phyloP scores from a whole-genome alignment of 1,140 invertebrate species.

The Antheraea mylitta region DNA sequence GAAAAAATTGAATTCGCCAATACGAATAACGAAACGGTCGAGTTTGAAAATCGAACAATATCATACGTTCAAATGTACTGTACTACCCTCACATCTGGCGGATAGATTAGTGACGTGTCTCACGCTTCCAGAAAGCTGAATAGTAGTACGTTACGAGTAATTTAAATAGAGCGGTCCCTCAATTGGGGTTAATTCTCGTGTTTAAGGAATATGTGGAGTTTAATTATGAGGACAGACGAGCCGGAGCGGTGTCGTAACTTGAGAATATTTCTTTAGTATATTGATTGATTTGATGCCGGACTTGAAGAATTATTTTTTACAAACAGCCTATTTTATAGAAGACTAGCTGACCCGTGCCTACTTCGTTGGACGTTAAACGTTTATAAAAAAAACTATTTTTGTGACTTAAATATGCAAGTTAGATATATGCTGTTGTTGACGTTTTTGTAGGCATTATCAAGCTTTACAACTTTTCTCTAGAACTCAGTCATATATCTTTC shows the following conservation, averaged over 20 bases:
- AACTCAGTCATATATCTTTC: too few relatives aligned
- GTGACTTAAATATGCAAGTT: too few relatives aligned
- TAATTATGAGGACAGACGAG: constrained; percentile 56
- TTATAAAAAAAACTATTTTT: too few relatives aligned
- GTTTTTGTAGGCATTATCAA: too few relatives aligned
- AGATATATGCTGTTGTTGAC: too few relatives aligned
- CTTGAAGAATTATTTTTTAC: too few relatives aligned
- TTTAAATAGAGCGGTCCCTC: constrained; percentile 77
- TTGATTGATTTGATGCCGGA: constrained; percentile 17
- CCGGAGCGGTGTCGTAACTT: constrained; percentile 20
- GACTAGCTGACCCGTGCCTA: too few relatives aligned
- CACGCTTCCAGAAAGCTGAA: constrained; percentile 73
- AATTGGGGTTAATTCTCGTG: constrained; percentile 77
- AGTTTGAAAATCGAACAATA: neutral
- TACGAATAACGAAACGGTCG: neutral
- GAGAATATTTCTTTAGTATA: constrained; percentile 19
- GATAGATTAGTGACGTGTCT: constrained; percentile 64
- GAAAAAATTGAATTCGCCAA: neutral
- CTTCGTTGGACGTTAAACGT: too few relatives aligned
- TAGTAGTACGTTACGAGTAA: constrained; percentile 64
- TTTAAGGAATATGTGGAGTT: constrained; percentile 74
- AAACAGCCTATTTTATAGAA: too few relatives aligned
- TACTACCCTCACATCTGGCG: constrained; percentile 23
- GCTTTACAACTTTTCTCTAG: too few relatives aligned
- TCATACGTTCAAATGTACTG: too few relatives aligned